Conservation (phyloP, 2,888 invertebrate genomes). For the Andrena flavipes region DNA sequence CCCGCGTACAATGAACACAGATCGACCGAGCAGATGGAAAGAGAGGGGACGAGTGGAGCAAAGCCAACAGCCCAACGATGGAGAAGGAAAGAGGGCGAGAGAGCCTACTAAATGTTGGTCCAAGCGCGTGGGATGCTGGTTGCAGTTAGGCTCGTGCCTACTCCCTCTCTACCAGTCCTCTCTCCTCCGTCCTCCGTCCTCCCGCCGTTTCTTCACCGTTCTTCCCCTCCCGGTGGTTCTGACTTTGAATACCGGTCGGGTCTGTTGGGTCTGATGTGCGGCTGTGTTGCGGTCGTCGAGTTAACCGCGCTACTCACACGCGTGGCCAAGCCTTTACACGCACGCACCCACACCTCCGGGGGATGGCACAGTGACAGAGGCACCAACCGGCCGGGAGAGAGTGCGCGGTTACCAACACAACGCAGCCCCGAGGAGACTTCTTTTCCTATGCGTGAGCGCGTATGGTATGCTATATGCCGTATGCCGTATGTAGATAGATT, state of each 20-base stretch:
- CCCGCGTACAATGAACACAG: constrained; percentile 33
- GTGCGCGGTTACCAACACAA: constrained; percentile 46
- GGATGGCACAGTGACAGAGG: background rate
- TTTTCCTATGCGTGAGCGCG: constrained; percentile 71
- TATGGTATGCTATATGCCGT: constrained; percentile 67
- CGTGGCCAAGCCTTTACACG: constrained; percentile 11
- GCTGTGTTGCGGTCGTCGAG: constrained; percentile 69
- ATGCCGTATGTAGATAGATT: constrained; percentile 79
- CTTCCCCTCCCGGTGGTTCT: constrained; percentile 58
- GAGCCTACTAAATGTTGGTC: constrained; percentile 75
- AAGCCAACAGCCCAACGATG: constrained; percentile 22
- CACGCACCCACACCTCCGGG: constrained; percentile 8
- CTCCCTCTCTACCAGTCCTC: constrained; percentile 76
- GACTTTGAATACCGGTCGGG: constrained; percentile 82
- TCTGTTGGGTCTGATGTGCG: constrained; percentile 72
- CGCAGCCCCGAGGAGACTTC: constrained; percentile 37
- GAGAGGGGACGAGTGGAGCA: constrained; percentile 5
- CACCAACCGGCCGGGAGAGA: constrained; percentile 11
- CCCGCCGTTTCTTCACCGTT: constrained; percentile 38
- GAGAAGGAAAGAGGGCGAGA: constrained; percentile 44
- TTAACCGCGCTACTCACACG: constrained; percentile 64
- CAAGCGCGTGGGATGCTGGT: constrained; percentile 81
- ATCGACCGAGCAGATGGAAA: constrained; percentile 4
- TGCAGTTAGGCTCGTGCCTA: constrained; percentile 83
- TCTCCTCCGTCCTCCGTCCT: constrained; percentile 51